A percentile compares a stretch with the other conserved stretches of the same genome.
These are phyloP conservation scores for Abrostola tripartita DNA, from an alignment of 2,888 invertebrate genomes.

Conservation along the genomic window DNA sequence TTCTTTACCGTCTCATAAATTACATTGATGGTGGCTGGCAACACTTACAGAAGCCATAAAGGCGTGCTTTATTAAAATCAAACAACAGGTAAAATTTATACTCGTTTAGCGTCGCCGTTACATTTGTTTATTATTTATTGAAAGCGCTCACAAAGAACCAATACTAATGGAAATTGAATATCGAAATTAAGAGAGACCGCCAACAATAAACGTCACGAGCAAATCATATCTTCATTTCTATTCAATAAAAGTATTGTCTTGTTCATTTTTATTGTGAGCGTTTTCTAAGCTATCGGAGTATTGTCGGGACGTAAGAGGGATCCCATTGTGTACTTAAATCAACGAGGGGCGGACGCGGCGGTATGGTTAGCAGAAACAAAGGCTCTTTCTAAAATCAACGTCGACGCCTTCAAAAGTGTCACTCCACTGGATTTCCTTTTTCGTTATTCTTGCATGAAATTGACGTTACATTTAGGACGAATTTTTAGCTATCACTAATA, in stretches of 20 bases:
- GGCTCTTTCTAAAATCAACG: conserved; percentile 76
- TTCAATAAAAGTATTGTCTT: conserved; percentile 75
- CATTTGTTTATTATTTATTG: conserved; percentile 20
- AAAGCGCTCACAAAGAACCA: conserved; percentile 33
- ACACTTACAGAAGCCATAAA: conserved; percentile 78
- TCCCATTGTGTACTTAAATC: conserved; percentile 81
- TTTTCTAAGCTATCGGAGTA: conserved; percentile 81
- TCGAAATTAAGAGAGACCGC: conserved; percentile 61
- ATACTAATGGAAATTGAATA: conserved; percentile 46
- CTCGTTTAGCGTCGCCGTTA: conserved; percentile 3
- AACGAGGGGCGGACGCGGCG: conserved; percentile 69
- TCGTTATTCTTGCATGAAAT: conserved; percentile 62
- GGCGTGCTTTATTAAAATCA: conserved; percentile 76
- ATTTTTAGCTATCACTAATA: conserved; percentile 24
- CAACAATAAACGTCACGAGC: conserved; percentile 64
- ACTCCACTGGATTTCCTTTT: conserved; percentile 66
- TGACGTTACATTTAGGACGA: conserved; percentile 42
- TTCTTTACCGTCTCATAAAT: conserved; percentile 83
- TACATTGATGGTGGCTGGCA: conserved; percentile 81
- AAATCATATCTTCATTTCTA: conserved; percentile 77
- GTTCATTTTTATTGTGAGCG: conserved; percentile 80
- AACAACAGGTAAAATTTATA: conserved; percentile 72
- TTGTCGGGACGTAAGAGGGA: conserved; percentile 74
- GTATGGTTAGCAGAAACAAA: conserved; percentile 80
- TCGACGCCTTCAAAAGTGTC: conserved; percentile 76